Conservation (phyloP, 2,888 invertebrate species). For the Encarsia formosa region DNA sequence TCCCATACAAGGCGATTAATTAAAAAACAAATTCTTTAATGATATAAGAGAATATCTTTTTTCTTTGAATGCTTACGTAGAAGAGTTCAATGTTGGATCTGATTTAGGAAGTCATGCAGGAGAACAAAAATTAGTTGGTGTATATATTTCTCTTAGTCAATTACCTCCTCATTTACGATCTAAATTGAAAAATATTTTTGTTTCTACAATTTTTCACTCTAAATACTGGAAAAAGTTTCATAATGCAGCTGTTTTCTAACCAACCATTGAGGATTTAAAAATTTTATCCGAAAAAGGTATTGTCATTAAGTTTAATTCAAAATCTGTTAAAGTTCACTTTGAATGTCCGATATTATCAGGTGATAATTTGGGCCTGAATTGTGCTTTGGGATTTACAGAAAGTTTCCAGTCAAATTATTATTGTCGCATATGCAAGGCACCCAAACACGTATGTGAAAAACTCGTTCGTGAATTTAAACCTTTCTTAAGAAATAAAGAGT, state of each 20-base stretch:
- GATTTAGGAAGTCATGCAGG: neutral
- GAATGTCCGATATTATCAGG: neutral
- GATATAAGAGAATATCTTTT: too few relatives aligned
- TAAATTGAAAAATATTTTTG: neutral
- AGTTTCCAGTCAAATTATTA: neutral
- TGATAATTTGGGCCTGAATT: neutral
- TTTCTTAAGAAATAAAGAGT: neutral
- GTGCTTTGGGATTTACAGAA: neutral
- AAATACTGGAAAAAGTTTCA: neutral
- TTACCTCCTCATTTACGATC: neutral
- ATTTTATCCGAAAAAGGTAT: neutral
- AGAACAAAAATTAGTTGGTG: neutral
- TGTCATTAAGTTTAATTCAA: neutral
- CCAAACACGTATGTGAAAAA: neutral
- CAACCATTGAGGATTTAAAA: neutral
- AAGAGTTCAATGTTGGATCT: neutral
- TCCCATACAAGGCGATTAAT: too few relatives aligned
- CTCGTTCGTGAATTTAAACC: neutral
- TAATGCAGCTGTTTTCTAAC: neutral
- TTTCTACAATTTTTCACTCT: neutral
- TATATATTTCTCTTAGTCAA: neutral
- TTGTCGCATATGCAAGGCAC: neutral
- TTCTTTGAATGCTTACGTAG: neutral
- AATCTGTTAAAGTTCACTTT: neutral
- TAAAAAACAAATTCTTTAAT: too few relatives aligned